Evolutionary conservation across 2,113 vertebrate genomes (phyloP).

Genomic region (Carassius carassius): DNA sequence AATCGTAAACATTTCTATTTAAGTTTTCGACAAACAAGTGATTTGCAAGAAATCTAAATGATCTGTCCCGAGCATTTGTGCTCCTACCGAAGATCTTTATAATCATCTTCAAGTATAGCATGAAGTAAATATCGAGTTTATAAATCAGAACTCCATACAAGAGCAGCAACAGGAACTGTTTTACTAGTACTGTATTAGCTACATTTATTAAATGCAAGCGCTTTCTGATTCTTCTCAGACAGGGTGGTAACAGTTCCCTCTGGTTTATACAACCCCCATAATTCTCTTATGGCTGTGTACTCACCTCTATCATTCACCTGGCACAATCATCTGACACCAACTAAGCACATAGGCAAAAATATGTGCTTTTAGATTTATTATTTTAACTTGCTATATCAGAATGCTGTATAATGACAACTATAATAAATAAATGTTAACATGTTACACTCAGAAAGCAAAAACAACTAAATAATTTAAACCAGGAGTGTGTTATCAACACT

Average conservation of each 20-base stretch:
- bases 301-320: conserved; percentile 2
- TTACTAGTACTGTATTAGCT: not conserved
- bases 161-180: not conserved
- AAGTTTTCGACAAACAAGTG: too few species aligned
- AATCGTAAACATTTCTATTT: too few species aligned
- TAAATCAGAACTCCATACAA: too few species aligned
- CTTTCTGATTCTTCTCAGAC: not conserved
- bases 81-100: too few species aligned
- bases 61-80: not conserved
- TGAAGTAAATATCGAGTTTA: too few species aligned
- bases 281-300: not conserved
- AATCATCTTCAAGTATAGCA: too few species aligned
- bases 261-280: conserved; percentile 1
- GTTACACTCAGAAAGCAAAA: not conserved
- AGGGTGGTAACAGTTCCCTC: conserved; percentile 16
- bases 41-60: not conserved
- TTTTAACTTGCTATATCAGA: not conserved
- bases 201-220: not conserved
- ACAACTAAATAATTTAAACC: not conserved
- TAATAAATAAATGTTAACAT: conserved; percentile 1
- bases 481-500: not conserved
- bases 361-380: not conserved
- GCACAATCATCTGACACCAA: not conserved
- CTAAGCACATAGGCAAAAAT: not conserved
- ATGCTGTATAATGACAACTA: not conserved